Conservation (phyloP, 1,140 invertebrate species). For the Platyscapa corneri region DNA sequence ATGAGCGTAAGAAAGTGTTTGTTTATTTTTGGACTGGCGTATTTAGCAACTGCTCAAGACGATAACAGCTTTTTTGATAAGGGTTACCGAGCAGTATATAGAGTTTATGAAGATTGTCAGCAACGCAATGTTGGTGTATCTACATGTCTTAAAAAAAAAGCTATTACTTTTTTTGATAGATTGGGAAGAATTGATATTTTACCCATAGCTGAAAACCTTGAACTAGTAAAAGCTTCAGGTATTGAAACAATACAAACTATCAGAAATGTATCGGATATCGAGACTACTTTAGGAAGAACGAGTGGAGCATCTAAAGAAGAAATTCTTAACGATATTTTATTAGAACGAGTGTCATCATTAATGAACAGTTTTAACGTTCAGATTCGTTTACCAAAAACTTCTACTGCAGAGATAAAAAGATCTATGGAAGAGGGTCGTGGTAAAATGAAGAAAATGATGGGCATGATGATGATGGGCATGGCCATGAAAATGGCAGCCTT, state of each 20-base stretch:
- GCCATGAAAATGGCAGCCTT: constrained; percentile 84
- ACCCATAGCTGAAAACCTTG: constrained; percentile 79
- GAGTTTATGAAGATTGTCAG: constrained; percentile 72
- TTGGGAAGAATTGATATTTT: constrained; percentile 81
- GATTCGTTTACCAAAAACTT: constrained; percentile 82
- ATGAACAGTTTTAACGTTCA: constrained; percentile 85
- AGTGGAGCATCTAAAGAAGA: constrained; percentile 78
- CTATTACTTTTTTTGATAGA: constrained; percentile 83
- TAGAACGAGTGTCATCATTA: constrained; percentile 81
- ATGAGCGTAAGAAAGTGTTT: constrained; percentile 64
- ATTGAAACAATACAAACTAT: constrained; percentile 57
- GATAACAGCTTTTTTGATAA: constrained; percentile 65
- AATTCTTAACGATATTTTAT: constrained; percentile 80
- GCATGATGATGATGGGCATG: constrained; percentile 87
- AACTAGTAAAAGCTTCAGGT: constrained; percentile 73
- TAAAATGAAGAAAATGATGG: constrained; percentile 89
- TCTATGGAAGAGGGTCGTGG: constrained; percentile 85
- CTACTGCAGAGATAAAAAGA: constrained; percentile 79
- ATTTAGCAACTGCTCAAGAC: constrained; percentile 44
- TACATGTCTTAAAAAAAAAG: constrained; percentile 86
- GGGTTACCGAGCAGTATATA: constrained; percentile 68
- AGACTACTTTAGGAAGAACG: constrained; percentile 78
- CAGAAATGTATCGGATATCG: constrained; percentile 79
- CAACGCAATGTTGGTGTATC: constrained; percentile 75
- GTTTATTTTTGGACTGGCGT: constrained; percentile 56